Conservation (phyloP, 2,797 vertebrate species). For the Cynodonichthys magdalenae region DNA sequence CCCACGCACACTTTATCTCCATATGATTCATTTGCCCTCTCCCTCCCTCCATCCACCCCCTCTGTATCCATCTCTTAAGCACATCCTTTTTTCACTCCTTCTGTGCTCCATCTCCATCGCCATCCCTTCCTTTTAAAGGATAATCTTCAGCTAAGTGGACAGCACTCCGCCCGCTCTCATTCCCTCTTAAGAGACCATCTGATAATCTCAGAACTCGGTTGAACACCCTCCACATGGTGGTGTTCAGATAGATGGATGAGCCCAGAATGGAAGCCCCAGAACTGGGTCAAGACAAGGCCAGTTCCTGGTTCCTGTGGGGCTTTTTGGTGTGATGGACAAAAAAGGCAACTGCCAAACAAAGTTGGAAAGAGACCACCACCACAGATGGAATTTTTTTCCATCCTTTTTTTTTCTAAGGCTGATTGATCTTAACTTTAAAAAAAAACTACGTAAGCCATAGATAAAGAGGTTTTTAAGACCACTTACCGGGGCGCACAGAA, state of each 20-base stretch:
- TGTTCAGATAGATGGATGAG: slow-evolving; percentile 33
- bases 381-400: slow-evolving; percentile 61
- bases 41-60: slow-evolving; percentile 56
- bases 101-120: slow-evolving; percentile 54
- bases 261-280: slow-evolving; percentile 71
- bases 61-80: slow-evolving; percentile 64
- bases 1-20: slow-evolving; percentile 74
- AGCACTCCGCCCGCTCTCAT: slow-evolving; percentile 80
- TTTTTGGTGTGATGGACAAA: slow-evolving; percentile 72
- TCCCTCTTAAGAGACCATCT: slow-evolving; percentile 72
- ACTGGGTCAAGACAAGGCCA: slow-evolving; percentile 84
- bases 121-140: slow-evolving; percentile 86
- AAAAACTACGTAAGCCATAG: slow-evolving; percentile 8
- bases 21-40: slow-evolving; percentile 68
- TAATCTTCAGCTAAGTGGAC: slow-evolving; percentile 95
- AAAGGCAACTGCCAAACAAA: slow-evolving; percentile 70
- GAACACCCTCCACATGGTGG: slow-evolving; percentile 27
- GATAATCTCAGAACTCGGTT: slow-evolving; percentile 72
- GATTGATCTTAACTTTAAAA: slow-evolving; percentile 32
- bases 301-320: slow-evolving; percentile 62
- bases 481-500: slow-evolving; percentile 30
- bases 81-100: slow-evolving; percentile 77
- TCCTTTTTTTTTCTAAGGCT: slow-evolving; percentile 41
- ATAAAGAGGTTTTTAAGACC: not conserved
- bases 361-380: slow-evolving; percentile 61